Evolutionary conservation across 2,113 vertebrate species (phyloP), one percentile per base, ranked within the genome.

Genomic region (Brienomyrus longianalis): DNA sequence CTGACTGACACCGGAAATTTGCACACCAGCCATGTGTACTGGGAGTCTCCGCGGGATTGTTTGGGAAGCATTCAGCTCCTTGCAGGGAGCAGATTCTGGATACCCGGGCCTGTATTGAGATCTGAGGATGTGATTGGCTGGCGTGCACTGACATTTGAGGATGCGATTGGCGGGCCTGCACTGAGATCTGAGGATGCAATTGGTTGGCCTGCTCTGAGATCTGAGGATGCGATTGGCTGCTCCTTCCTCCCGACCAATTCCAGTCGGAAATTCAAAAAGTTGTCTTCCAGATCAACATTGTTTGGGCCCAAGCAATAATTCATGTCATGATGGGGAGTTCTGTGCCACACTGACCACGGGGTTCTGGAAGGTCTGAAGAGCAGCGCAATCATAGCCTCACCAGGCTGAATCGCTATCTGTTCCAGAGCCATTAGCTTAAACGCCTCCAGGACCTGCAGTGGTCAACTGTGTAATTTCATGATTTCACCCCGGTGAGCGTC

Each of bases 391-490:
- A 83, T 6, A 83, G 23, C 39, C 39, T 43, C 15, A 7, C 19
- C 17, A 19, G 83, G 23, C 66, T 88, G 59, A 74, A 74, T 51
- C 48, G 1, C 87, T 45, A 0, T 70, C 50, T 80, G 13, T 13
- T 74, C 13, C 62, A 70, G 88, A 80, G 52, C 70, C 48, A 83
- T 80, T 89, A 83, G 17, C 9, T 45, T 83, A 89, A 89, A 31
- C 23, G 35, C 47, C 31, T 80, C 48, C 19, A 31, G 62, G 48
- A 6, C 50, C 27, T 39, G 15, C 35, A 83, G 66, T 56, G 88
- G 70, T 54, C 88, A 89, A 83, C 88, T 35, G 66, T 43, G 17
- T 83, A 39, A 83, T 89, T 89, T 80, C 27, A 39, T 47, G 52
- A 80, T 83, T 83, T 89, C 45, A 54, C 80, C 70, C 70, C 83